Evolutionary conservation across 2,113 vertebrate species (phyloP).

Genomic region (Orientallactaga bullata): DNA sequence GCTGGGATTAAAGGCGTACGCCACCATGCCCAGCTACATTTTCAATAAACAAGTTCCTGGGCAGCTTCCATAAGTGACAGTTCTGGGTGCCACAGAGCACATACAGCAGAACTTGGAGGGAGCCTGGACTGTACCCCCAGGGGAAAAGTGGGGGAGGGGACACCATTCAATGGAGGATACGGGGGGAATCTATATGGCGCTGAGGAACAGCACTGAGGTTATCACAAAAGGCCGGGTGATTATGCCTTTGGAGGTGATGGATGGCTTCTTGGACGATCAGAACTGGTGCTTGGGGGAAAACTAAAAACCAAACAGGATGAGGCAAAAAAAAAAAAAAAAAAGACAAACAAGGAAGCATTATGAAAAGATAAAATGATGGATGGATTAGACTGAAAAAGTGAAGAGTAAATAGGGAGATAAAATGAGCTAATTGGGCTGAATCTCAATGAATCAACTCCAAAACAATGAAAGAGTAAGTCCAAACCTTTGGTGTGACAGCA

Average conservation of each 20-base stretch:
- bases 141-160: background rate
- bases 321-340: background rate
- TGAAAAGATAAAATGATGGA: background rate
- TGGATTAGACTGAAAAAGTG: background rate
- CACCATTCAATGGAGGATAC: background rate
- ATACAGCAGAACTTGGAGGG: background rate
- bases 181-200: background rate
- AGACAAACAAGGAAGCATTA: background rate
- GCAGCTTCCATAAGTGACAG: background rate
- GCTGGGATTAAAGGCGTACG: too few relatives aligned
- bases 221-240: background rate
- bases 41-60: background rate
- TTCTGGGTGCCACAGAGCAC: background rate
- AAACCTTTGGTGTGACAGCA: background rate
- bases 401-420: background rate
- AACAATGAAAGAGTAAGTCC: background rate
- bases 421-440: background rate
- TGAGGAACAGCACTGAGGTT: background rate
- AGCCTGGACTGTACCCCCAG: background rate
- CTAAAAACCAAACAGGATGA: background rate
- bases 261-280: background rate
- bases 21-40: too few relatives aligned
- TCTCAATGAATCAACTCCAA: background rate
- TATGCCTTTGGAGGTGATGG: background rate
- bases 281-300: background rate